A percentile compares a stretch with the other conserved stretches of the same genome.
Evolutionary conservation across 1,140 invertebrate genomes (phyloP).

Genomic region (Zaprionus ornatus): DNA sequence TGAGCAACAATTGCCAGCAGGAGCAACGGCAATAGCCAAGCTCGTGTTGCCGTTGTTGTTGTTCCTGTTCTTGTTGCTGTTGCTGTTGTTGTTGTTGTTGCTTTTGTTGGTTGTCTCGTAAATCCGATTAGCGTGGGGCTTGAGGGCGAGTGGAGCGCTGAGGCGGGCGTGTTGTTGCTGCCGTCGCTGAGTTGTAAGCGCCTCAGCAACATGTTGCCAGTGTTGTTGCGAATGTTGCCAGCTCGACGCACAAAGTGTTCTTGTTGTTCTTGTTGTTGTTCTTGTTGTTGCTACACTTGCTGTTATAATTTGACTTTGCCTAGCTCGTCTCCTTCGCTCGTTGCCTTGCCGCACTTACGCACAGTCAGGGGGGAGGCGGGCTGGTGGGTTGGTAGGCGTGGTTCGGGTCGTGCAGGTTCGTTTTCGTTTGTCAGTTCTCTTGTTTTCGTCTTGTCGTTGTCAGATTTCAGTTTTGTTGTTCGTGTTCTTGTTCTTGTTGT

Average conservation of each 20-base stretch:
- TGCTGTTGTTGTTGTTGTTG: conserved; percentile 37
- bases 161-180: conserved; percentile 25
- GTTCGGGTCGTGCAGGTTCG: conserved; percentile 8
- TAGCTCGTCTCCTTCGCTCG: conserved; percentile 15
- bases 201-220: conserved; percentile 58
- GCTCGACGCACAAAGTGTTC: conserved; percentile 45
- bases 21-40: conserved; percentile 45
- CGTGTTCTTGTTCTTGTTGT: conserved; percentile 40
- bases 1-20: conserved; percentile 48
- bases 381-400: neutral
- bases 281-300: neutral
- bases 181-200: conserved; percentile 52
- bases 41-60: conserved; percentile 25
- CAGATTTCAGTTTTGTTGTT: conserved; percentile 41
- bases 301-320: conserved; percentile 34
- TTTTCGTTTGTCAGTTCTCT: conserved; percentile 38
- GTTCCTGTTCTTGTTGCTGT: conserved; percentile 29
- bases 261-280: conserved; percentile 18
- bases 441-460: conserved; percentile 19
- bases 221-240: conserved; percentile 44
- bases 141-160: conserved; percentile 5
- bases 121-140: conserved; percentile 48
- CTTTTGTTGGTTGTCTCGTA: conserved; percentile 30
- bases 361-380: conserved; percentile 20
- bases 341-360: conserved; percentile 36